Base-by-base conservation (phyloP, 2,797 vertebrate species). In the Lepidocolaptes lacrymiger region DNA sequence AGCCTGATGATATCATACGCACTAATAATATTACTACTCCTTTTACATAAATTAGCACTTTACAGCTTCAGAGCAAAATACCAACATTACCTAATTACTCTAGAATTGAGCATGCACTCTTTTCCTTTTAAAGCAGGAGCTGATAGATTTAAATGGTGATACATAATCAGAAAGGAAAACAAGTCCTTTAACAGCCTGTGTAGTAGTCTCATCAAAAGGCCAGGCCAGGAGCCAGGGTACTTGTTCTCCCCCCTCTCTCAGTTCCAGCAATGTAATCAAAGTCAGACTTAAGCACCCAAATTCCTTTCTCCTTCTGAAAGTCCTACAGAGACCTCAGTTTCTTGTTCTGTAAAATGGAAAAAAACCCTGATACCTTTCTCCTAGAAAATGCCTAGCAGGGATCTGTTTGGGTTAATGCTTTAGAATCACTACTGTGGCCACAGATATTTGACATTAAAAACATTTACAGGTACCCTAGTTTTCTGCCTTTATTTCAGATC, bases 21-120 rank as follows among this genome's bases (percentile, higher is more conserved):
- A 90, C 89, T 95, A 94, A 88, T 91, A 95, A 67, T 88, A 71
- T 48, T 93, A 84, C 69, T 90, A 46, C 62, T 2, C 41, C 72
- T 93, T 95, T 94, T 94, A 91, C 93, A 93, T 94, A 95, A 97
- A 97, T 96, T 96, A 97, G 83, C 96, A 93, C 89, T 94, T 95
- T 88, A 89, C 85, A 94, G 77, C 80, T 91, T 95, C 85, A 85
- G 93, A 93, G 89, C 59, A 82, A 80, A 96, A 95, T 71, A 91
- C 80, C 69, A 93, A 58, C 91, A 91, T 96, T 96, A 93, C 83
- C 83, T 96, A 93, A 96, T 95, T 97, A 90, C 83, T 93, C 74
- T 72, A 93, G 91, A 94, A 95, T 74, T 88, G 77, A 91, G 63
- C 77, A 72, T 81, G 20, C 67, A 90, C 80, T 91, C 92, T 96